Evolutionary conservation across 2,113 vertebrate genomes (phyloP).

Genomic region (Cathartes aura): DNA sequence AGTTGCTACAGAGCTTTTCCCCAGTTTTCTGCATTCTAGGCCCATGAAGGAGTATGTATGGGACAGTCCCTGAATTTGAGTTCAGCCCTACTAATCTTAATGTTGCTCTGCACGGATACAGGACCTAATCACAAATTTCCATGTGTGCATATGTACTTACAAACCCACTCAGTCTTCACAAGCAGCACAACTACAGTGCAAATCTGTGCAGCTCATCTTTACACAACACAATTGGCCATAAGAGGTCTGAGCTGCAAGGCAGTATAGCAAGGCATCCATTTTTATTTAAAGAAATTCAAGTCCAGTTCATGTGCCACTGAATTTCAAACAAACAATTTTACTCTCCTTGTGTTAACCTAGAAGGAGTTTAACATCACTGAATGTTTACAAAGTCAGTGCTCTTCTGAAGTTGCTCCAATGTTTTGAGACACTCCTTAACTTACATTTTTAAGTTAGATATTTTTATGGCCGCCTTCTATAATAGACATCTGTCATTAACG

Average conservation of each 20-base stretch:
- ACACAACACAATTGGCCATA: neutral
- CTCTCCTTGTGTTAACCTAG: neutral
- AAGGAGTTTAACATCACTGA: neutral
- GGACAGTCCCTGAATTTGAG: neutral
- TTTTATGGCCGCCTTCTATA: neutral
- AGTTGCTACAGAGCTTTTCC: neutral
- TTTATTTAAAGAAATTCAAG: neutral
- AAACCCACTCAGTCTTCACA: neutral
- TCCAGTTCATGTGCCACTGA: neutral
- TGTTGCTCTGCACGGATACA: neutral
- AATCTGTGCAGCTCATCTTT: neutral
- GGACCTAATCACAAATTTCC: neutral
- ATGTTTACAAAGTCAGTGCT: neutral
- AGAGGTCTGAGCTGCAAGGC: neutral
- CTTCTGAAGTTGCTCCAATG: neutral
- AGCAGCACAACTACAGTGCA: neutral
- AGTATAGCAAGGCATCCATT: neutral
- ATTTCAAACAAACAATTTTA: neutral
- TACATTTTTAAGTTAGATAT: neutral
- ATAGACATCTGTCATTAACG: neutral
- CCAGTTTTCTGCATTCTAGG: neutral
- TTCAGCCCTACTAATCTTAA: neutral
- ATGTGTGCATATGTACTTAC: rapidly evolving
- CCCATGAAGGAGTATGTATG: neutral
- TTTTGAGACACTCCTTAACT: neutral